Conservation (phyloP, 2,888 invertebrate species). For the Strigamia transsilvanica region DNA sequence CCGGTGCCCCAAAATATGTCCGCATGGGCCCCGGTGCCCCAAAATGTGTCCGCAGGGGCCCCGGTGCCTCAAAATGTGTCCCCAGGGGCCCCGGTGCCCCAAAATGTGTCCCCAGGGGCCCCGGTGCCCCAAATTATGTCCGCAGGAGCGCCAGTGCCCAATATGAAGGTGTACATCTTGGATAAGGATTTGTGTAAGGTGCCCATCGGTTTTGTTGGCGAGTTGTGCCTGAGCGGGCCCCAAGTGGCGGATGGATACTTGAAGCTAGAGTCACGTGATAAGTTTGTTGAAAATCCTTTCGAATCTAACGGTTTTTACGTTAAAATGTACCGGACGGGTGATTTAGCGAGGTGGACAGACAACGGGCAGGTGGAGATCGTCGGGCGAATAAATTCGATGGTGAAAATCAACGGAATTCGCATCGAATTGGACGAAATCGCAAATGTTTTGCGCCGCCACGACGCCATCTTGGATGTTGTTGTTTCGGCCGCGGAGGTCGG, state of each 20-base stretch:
- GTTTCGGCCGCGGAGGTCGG: neutral
- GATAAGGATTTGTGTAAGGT: slow-evolving; percentile 74
- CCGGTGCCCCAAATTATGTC: slow-evolving; percentile 74
- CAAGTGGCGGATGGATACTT: slow-evolving; percentile 85
- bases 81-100: slow-evolving; percentile 76
- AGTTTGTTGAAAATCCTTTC: slow-evolving; percentile 79
- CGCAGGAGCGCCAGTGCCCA: slow-evolving; percentile 78
- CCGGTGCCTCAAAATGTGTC: slow-evolving; percentile 75
- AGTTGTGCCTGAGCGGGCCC: slow-evolving; percentile 80
- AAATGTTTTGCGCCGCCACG: neutral
- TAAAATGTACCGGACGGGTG: slow-evolving; percentile 83
- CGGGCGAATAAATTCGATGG: neutral
- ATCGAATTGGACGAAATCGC: slow-evolving; percentile 41
- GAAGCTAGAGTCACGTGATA: slow-evolving; percentile 73
- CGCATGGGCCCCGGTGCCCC: slow-evolving; percentile 76
- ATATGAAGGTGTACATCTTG: slow-evolving; percentile 80
- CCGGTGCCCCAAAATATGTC: slow-evolving; percentile 74
- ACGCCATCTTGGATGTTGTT: neutral
- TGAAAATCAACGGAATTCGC: slow-evolving; percentile 37
- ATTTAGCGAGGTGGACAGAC: slow-evolving; percentile 65
- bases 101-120: slow-evolving; percentile 70
- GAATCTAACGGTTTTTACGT: slow-evolving; percentile 68
- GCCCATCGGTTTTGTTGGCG: slow-evolving; percentile 77
- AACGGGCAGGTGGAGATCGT: neutral
- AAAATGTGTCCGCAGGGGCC: slow-evolving; percentile 70